A percentile compares a stretch with the other conserved stretches of the same genome.
phyloP scores from a whole-genome alignment of 2,888 invertebrate genomes.

The Philereme vetulata region DNA sequence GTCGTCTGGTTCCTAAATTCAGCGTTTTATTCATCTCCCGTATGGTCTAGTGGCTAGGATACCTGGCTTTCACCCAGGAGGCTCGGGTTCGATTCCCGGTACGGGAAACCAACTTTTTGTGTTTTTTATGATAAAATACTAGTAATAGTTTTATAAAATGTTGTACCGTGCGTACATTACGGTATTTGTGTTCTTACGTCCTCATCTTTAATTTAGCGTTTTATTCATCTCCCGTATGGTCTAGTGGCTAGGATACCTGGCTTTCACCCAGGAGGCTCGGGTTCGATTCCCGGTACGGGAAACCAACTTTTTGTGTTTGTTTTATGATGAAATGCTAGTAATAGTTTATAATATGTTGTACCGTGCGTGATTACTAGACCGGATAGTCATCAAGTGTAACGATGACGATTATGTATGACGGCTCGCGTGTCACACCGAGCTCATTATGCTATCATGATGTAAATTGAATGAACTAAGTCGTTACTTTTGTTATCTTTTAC shows the following conservation, averaged over 20 bases:
- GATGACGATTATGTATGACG: constrained; percentile 9
- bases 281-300: constrained; percentile 89
- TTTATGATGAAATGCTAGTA: neutral
- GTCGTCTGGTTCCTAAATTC: constrained; percentile 2
- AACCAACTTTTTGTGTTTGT: constrained; percentile 41
- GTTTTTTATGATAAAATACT: neutral
- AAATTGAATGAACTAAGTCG: constrained; percentile 17
- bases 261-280: constrained; percentile 89
- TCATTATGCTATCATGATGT: constrained; percentile 15
- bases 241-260: constrained; percentile 89
- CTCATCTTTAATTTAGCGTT: neutral
- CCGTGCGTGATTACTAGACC: constrained; percentile 12
- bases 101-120: constrained; percentile 73
- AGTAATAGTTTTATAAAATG: constrained; percentile 5
- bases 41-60: constrained; percentile 89
- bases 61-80: constrained; percentile 89
- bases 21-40: constrained; percentile 61
- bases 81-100: constrained; percentile 90
- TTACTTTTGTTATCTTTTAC: constrained; percentile 24
- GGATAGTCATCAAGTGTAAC: constrained; percentile 2
- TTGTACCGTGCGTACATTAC: no score
- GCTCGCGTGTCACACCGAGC: constrained; percentile 11
- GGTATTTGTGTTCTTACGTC: no score
- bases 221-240: constrained; percentile 81
- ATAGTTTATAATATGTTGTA: constrained; percentile 9